Conservation (phyloP, 2,113 vertebrate species). For the Taxidea taxus region DNA sequence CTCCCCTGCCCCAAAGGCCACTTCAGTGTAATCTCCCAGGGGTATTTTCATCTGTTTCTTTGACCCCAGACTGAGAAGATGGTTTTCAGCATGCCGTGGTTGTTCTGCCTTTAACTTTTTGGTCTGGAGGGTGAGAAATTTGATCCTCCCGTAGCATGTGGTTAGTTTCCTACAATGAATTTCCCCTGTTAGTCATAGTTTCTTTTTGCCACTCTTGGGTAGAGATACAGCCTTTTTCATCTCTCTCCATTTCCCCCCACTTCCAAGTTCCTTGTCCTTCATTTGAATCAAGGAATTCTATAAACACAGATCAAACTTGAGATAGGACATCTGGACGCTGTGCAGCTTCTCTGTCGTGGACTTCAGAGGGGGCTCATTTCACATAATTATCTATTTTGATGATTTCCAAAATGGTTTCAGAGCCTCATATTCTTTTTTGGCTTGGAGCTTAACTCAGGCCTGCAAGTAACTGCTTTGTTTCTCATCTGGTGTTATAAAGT, state of each 20-base stretch:
- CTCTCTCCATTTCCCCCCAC: background rate
- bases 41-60: background rate
- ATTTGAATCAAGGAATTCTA: background rate
- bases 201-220: constrained; percentile 22
- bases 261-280: background rate
- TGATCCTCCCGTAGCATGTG: constrained; percentile 22
- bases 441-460: background rate
- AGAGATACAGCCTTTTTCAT: background rate
- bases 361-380: background rate
- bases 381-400: background rate
- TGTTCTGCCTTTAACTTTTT: constrained; percentile 13
- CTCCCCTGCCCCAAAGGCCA: background rate
- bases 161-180: constrained; percentile 44
- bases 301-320: background rate
- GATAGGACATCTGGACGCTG: background rate
- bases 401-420: background rate
- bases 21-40: background rate
- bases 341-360: background rate
- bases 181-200: constrained; percentile 56
- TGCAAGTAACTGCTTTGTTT: background rate
- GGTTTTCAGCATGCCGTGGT: background rate
- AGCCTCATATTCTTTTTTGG: background rate
- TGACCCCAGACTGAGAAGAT: background rate
- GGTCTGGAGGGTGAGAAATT: constrained; percentile 50
- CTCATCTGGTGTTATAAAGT: background rate